Base-by-base conservation (phyloP, 2,797 vertebrate genomes). In the Acridotheres tristis region DNA sequence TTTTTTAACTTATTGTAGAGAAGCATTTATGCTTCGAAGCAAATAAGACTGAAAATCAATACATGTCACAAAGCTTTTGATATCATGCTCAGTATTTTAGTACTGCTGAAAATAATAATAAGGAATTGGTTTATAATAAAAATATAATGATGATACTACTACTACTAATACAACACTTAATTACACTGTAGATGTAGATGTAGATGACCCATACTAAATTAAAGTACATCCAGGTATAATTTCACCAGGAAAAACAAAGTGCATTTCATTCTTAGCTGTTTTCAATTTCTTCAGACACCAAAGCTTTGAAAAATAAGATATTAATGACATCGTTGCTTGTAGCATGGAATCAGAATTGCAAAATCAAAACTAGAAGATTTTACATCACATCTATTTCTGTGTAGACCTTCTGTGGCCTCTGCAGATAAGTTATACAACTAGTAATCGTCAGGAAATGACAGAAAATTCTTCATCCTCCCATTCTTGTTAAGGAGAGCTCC, bases 21-120 rank as follows among this genome's bases (percentile, higher is more conserved):
- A 80, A 87, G 10, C 7, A 40, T 58, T 91, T 82, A 55, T 7
- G 10, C 42, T 91, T 81, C 26, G 4, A 51, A 85, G 30, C 17
- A 91, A 88, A 54, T 48, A 90, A 91, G 71, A 58, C 27, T 72
- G 26, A 53, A 92, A 84, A 91, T 84, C 42, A 92, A 69, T 34
- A 25, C 18, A 53, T 55, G 29, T n/a, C 54, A 78, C 55, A 91
- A 78, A 79, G n/a, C 15, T 87, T 85, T 71, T 91, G 43, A 66
- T 72, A 67, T 12, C 16, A 21, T 57, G 21, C 55, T 91, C 62
- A 67, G 30, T 67, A 59, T 61, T 87, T 91, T 79, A 81, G 14
- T 66, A 36, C 10, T 73, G 16, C 26, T 73, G 45, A 71, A 76
- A 2, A 66, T 18, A 36, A 36, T 16, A n/a, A 53, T 3, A 66